Conservation (phyloP, 2,797 vertebrate genomes). For the Poecile montanus region DNA sequence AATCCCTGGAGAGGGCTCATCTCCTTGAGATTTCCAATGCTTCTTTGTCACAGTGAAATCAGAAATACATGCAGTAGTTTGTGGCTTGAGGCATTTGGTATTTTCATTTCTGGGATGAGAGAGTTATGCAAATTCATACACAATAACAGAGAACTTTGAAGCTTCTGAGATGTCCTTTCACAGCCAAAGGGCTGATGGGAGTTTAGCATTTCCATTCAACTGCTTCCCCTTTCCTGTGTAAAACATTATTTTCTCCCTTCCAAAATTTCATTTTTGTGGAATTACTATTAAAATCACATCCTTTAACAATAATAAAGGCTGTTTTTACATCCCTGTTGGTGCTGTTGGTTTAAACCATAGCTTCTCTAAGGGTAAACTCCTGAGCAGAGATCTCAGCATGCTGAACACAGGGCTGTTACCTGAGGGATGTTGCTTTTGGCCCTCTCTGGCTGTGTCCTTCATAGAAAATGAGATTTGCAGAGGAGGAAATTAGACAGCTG, state of each 20-base stretch:
- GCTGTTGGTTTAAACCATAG: neutral
- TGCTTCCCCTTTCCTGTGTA: neutral
- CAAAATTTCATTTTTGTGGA: neutral
- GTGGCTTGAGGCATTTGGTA: slow-evolving; percentile 24
- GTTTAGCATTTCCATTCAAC: slow-evolving; percentile 18
- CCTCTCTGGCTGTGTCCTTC: neutral
- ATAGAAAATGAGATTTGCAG: neutral
- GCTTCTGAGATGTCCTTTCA: slow-evolving; percentile 9
- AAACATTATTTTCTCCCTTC: neutral
- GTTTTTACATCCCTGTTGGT: neutral
- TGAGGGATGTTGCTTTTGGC: neutral
- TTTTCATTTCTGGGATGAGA: slow-evolving; percentile 36
- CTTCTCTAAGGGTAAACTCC: neutral
- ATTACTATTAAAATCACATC: neutral
- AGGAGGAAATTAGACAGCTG: neutral
- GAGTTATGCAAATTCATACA: neutral
- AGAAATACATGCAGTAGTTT: neutral
- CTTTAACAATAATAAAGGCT: neutral
- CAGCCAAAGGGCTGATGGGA: neutral
- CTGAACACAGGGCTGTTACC: neutral
- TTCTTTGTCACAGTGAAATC: slow-evolving; percentile 9
- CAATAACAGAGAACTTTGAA: slow-evolving; percentile 26
- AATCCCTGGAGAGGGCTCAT: neutral
- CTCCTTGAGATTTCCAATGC: neutral
- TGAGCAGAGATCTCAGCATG: neutral